Percentiles rank a stretch among this genome's conserved stretches.
Evolutionary conservation across 2,888 invertebrate species (phyloP).

Genomic region (Archips xylosteana): DNA sequence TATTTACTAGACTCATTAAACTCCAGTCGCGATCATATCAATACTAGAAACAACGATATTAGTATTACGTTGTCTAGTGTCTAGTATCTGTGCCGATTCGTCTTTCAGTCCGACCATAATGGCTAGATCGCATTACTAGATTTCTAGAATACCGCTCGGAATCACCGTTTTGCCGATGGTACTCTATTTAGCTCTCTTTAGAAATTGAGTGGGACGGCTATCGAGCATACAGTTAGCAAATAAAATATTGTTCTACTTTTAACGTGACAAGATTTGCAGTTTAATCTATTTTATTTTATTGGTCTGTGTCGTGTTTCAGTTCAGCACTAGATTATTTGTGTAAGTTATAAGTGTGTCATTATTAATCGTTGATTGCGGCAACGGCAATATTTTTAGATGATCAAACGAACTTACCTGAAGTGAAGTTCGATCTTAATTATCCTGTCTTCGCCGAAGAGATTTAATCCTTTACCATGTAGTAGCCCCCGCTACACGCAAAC

Average conservation of each 20-base stretch:
- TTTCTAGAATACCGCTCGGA: slow-evolving; percentile 63
- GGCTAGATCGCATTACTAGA: slow-evolving; percentile 66
- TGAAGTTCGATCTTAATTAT: too few relatives aligned
- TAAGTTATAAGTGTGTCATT: neutral
- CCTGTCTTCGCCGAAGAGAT: too few relatives aligned
- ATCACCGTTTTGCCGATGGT: slow-evolving; percentile 57
- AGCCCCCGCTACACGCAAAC: too few relatives aligned
- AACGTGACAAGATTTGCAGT: slow-evolving; percentile 18
- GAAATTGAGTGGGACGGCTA: slow-evolving; percentile 33
- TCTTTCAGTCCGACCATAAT: slow-evolving; percentile 51
- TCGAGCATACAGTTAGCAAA: slow-evolving; percentile 40
- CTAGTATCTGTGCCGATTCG: slow-evolving; percentile 58
- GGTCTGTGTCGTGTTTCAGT: slow-evolving; percentile 13
- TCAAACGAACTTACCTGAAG: too few relatives aligned
- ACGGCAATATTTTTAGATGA: neutral
- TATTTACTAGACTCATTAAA: neutral
- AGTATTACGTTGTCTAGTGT: slow-evolving; percentile 2
- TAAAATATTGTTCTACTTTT: slow-evolving; percentile 35
- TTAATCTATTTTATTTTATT: slow-evolving; percentile 21
- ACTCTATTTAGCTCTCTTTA: slow-evolving; percentile 49
- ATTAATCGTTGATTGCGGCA: neutral
- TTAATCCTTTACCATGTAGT: too few relatives aligned
- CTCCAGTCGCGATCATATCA: neutral
- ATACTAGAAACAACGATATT: slow-evolving; percentile 10
- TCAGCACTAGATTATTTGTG: neutral